A percentile compares a stretch with the other conserved stretches of the same genome.
phyloP scores from a whole-genome alignment of 2,113 vertebrate genomes.

The Okapia johnstoni region DNA sequence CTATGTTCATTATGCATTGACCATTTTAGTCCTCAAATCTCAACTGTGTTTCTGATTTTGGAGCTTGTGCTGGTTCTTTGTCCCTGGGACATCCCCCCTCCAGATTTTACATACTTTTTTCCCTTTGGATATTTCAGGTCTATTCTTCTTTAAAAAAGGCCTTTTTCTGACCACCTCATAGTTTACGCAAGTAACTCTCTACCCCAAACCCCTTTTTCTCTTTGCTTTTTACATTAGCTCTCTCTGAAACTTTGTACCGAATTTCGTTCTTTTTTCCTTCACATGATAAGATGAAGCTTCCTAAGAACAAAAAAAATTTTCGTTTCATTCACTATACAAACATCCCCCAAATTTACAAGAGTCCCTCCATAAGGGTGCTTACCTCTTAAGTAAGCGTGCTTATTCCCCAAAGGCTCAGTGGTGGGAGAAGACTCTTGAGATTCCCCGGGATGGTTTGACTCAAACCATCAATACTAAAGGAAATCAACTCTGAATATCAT shows the following conservation, averaged over 20 bases:
- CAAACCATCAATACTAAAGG: too few species aligned
- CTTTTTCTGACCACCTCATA: not conserved
- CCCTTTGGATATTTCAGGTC: not conserved
- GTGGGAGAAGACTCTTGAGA: too few species aligned
- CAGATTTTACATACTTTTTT: not conserved
- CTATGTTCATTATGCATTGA: not conserved
- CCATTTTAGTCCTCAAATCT: not conserved
- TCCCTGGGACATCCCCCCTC: not conserved
- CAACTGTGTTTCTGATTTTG: not conserved
- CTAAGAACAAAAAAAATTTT: not conserved
- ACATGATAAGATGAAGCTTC: not conserved
- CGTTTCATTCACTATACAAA: not conserved
- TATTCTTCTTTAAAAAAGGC: not conserved
- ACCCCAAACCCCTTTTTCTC: not conserved
- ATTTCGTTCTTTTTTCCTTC: not conserved
- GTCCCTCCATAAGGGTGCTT: not conserved
- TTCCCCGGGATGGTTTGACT: too few species aligned
- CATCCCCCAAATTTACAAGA: not conserved
- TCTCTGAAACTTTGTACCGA: not conserved
- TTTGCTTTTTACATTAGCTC: not conserved
- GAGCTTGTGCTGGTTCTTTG: not conserved
- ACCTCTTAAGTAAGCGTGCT: too few species aligned
- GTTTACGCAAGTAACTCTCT: not conserved
- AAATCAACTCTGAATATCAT: too few species aligned
- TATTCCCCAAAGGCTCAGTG: not conserved